Base-by-base conservation (phyloP, 2,797 vertebrate genomes). In the Halcyon smyrnensis region DNA sequence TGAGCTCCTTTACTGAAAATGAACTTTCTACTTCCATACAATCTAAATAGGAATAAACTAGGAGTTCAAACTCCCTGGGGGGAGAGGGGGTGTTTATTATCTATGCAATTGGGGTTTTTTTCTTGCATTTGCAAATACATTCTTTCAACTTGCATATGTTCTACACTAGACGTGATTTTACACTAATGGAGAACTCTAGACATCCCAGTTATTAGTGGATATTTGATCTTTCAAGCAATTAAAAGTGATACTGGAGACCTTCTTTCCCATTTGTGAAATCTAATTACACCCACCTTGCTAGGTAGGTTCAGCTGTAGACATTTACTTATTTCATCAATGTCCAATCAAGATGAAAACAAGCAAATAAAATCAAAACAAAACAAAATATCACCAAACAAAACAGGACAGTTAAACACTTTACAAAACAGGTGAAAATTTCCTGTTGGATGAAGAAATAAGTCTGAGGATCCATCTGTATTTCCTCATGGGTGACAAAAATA, bases 1-100 rank as follows among this genome's bases (percentile, higher is more conserved):
- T 32, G 37, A 82, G 16, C 2, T 69, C 30, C 4, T 9, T 68
- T 90, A 45, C 6, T 4, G 7, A 63, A 76, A 59, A 1, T 15
- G 2, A 15, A 4, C 11, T 54, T 74, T 56, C 27, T 50, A 10
- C 9, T 77, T 39, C 3, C n/a, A 48, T 9, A 51, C 0, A 0
- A 12, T 43, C 13, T 70, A 41, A 80, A 48, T 5, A 70, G 1
- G 3, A 51, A 57, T 43, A 78, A 64, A 11, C 9, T 39, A 64
- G 36, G 50, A 81, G 56, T 48, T 91, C 24, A 84, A 51, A 2
- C 2, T 82, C 3, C 53, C 9, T 1, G 10, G 2, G 1, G 19
- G 8, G 37, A 39, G 37, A 39, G 37, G 12, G 37, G 37, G 37
- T 39, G 37, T 39, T 13, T 74, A 17, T 60, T 81, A 25, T 10